phyloP scores from a whole-genome alignment of 2,888 invertebrate species.

The Glyphotaelius pellucidus region DNA sequence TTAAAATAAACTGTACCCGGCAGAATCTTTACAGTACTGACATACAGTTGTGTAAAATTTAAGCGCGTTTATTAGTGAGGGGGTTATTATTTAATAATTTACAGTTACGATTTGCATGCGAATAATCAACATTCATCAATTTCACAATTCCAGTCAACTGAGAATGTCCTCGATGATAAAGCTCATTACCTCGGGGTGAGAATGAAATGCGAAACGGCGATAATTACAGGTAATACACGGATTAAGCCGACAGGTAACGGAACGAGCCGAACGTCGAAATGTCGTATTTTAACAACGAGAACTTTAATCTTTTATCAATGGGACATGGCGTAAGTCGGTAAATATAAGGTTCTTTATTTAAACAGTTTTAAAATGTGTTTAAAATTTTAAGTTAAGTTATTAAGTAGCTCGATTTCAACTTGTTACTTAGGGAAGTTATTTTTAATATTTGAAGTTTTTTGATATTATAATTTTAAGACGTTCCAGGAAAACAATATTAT shows the following conservation, averaged over 20 bases:
- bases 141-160: background rate
- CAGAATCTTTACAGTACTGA: too few species aligned
- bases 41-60: too few species aligned
- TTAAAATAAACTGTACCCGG: too few species aligned
- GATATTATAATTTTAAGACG: too few species aligned
- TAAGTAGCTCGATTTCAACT: background rate
- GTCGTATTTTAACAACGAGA: background rate
- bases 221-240: conserved; percentile 23
- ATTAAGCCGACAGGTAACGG: conserved; percentile 21
- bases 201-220: conserved; percentile 18
- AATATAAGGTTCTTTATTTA: background rate
- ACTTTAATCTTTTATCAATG: background rate
- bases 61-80: too few species aligned
- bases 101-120: too few species aligned
- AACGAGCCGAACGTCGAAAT: background rate
- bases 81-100: too few species aligned
- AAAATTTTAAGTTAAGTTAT: background rate
- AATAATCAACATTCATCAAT: background rate
- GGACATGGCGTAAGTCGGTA: background rate
- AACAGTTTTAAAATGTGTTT: background rate
- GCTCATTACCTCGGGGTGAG: background rate
- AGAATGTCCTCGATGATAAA: background rate
- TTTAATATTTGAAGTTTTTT: too few species aligned
- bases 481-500: too few species aligned
- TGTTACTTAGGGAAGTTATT: too few species aligned